Percentiles rank a stretch among this genome's conserved stretches.
phyloP scores from a whole-genome alignment of 64 coral and sea anemone species.

The Montipora efflorescens region DNA sequence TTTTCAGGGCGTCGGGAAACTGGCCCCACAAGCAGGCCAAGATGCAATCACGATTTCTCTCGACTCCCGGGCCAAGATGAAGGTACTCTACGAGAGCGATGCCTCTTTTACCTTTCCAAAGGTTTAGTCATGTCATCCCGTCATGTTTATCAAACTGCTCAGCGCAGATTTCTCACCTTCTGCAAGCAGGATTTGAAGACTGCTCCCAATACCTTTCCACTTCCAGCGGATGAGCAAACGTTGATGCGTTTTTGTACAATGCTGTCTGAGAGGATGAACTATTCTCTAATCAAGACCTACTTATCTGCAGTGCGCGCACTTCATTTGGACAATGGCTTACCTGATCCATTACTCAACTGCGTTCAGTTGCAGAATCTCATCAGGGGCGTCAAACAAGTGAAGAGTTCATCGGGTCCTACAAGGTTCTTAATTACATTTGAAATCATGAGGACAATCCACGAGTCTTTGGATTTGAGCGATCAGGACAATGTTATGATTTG shows the following conservation, averaged over 20 bases:
- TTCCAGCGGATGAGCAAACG: neutral
- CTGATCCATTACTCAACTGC: neutral
- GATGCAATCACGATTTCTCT: neutral
- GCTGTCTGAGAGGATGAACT: neutral
- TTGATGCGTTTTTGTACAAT: conserved; percentile 8
- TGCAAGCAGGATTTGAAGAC: neutral
- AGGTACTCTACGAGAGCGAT: neutral
- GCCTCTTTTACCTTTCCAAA: conserved; percentile 8
- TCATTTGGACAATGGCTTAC: neutral
- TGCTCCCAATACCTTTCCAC: neutral
- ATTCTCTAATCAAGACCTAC: neutral
- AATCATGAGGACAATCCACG: neutral
- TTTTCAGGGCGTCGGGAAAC: neutral
- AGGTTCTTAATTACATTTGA: neutral
- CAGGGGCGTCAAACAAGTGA: neutral
- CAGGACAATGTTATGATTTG: neutral
- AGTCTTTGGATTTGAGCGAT: neutral
- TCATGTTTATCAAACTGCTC: neutral
- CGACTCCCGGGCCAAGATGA: neutral
- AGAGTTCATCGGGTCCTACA: neutral
- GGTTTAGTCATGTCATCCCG: neutral
- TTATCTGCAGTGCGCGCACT: conserved; percentile 8
- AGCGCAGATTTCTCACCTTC: neutral
- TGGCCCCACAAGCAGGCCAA: neutral
- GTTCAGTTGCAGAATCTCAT: neutral